Evolutionary conservation across 2,113 vertebrate species (phyloP).

Genomic region (Oxygymnocypris stewartii): DNA sequence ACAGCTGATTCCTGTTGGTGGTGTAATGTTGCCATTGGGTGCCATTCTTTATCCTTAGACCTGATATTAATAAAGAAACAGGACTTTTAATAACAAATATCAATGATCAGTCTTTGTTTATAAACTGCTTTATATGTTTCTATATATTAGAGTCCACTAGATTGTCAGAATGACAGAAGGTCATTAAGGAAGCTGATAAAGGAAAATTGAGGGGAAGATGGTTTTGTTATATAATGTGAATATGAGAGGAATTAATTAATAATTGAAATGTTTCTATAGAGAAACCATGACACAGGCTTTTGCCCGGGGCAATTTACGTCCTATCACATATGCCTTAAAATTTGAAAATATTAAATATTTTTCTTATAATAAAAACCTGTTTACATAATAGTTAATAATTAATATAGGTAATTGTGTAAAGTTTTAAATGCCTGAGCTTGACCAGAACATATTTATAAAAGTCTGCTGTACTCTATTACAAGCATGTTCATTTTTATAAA

Average conservation of each 20-base stretch:
- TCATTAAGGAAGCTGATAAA: constrained; percentile 30
- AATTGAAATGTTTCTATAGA: constrained; percentile 10
- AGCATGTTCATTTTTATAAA: not conserved
- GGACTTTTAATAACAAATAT: not conserved
- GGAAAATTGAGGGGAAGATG: constrained; percentile 21
- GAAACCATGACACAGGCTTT: not conserved
- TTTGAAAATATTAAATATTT: not conserved
- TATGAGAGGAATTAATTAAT: constrained; percentile 19
- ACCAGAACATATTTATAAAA: not conserved
- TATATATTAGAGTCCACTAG: not conserved
- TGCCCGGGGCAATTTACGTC: not conserved
- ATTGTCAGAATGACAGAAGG: not conserved
- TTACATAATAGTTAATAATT: not conserved
- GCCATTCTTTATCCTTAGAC: not conserved
- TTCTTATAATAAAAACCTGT: not conserved
- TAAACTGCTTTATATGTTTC: not conserved
- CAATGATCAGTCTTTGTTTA: not conserved
- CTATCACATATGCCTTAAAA: not conserved
- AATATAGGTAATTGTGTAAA: not conserved
- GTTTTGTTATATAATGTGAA: constrained; percentile 35
- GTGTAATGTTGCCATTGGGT: not conserved
- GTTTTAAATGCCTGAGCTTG: not conserved
- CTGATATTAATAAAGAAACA: not conserved
- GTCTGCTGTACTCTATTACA: not conserved
- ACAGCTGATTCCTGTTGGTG: not conserved